A percentile compares a stretch with the other conserved stretches of the same genome.
These are phyloP conservation scores for Oscheius onirici DNA, from an alignment of 2,888 invertebrate species.

Conservation along the genomic window DNA sequence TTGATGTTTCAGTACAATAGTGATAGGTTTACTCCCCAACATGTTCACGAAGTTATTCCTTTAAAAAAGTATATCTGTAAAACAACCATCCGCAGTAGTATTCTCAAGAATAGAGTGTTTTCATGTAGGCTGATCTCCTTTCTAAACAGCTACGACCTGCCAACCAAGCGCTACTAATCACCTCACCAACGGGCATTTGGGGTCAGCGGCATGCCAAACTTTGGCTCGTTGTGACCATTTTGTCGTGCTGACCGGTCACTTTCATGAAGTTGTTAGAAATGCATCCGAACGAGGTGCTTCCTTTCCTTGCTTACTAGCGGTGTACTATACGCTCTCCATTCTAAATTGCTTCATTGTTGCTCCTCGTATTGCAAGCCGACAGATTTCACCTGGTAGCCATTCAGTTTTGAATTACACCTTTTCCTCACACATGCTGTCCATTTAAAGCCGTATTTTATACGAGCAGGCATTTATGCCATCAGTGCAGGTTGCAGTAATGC, in stretches of 20 bases:
- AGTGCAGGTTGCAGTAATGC: conserved; percentile 17
- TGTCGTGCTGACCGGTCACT: conserved; percentile 6
- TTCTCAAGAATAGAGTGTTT: conserved; percentile 2
- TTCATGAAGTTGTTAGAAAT: conserved; percentile 3
- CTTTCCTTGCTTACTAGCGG: conserved; percentile 4
- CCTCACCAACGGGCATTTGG: conserved; percentile 4
- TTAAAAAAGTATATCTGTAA: no score
- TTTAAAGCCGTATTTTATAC: background rate
- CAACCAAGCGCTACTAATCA: conserved; percentile 32
- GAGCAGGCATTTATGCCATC: conserved; percentile 20
- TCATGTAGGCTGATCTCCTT: conserved; percentile 21
- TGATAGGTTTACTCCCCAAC: no score
- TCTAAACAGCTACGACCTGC: conserved; percentile 31
- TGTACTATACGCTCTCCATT: conserved; percentile 12
- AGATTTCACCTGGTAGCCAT: conserved; percentile 19
- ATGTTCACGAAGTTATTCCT: no score
- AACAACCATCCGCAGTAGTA: background rate
- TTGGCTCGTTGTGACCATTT: background rate
- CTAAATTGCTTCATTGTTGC: background rate
- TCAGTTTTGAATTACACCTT: conserved; percentile 18
- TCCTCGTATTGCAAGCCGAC: conserved; percentile 19
- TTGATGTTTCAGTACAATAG: no score
- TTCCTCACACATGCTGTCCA: background rate
- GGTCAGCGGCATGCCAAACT: conserved; percentile 16
- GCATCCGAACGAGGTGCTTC: conserved; percentile 15